A percentile compares a stretch with the other conserved stretches of the same genome.
Conservation (phyloP, 2,888 invertebrate genomes). For the Osmoderma eremita region DNA sequence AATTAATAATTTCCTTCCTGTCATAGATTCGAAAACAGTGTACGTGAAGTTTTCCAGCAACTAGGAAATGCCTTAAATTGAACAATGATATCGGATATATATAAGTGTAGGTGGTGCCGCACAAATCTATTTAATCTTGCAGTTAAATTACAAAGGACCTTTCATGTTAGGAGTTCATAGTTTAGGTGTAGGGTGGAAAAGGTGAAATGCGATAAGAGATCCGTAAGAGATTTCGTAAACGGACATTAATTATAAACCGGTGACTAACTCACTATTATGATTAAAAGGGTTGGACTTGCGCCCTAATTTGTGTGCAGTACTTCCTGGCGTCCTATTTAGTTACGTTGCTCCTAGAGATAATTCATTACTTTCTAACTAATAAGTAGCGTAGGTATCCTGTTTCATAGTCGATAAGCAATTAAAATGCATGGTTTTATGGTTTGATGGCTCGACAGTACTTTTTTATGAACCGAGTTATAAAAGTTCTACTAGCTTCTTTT, state of each 20-base stretch:
- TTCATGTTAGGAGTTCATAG: neutral
- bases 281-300: conserved; percentile 26
- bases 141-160: neutral
- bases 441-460: too few species aligned
- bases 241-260: conserved; percentile 46
- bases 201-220: conserved; percentile 45
- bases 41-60: too few species aligned
- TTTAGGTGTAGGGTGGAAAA: conserved; percentile 12
- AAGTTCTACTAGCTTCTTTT: too few species aligned
- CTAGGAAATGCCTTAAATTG: too few species aligned
- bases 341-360: conserved; percentile 10
- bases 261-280: conserved; percentile 36
- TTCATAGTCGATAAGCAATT: neutral
- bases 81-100: too few species aligned
- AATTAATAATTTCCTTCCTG: too few species aligned
- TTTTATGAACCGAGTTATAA: too few species aligned
- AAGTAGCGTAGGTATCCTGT: conserved; percentile 3
- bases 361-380: conserved; percentile 1
- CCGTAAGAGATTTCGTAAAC: conserved; percentile 42
- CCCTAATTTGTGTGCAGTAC: conserved; percentile 13
- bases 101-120: too few species aligned
- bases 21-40: too few species aligned
- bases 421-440: too few species aligned
- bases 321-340: conserved; percentile 18
- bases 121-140: too few species aligned